Base-by-base conservation (phyloP, 2,797 vertebrate species). In the Spinus olivaceus region DNA sequence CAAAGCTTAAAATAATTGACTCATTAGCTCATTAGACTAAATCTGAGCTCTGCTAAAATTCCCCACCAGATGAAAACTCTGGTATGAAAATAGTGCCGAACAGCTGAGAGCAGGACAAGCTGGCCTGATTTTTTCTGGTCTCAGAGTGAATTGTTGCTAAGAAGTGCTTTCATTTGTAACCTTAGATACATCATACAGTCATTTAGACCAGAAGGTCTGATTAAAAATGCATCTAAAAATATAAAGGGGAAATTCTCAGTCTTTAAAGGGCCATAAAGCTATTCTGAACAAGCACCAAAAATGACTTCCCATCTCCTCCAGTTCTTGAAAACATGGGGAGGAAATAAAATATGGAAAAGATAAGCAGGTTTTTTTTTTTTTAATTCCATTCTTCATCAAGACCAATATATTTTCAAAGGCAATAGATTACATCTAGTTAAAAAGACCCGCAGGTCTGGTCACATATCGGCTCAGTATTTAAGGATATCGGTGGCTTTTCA, bases 1-100 rank as follows among this genome's bases (percentile, higher is more conserved):
- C 60, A 89, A 93, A 77, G 61, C 76, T 92, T 88, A 94, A 97
- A 97, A 91, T 96, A 96, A 94, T 88, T 77, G 81, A 89, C 91
- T 41, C 27, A 41, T 28, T 60, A 92, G 88, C 79, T 95, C 76
- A 86, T 95, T 86, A 88, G 39, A 79, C 86, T 93, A 92, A 93
- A 94, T 91, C 76, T 78, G 92, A 96, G 81, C 86, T 84, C 81
- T 46, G 61, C 79, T 88, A 92, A 92, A 95, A 92, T 89, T 65
- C 74, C 71, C n/a, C 50, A 70, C 59, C 72, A 82, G 79, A 87
- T 91, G 88, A 95, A 94, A 95, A 93, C 28, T 32, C 61, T 33
- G 21, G 8, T 91, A 94, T 90, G 85, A 96, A 95, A 97, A 96
- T 79, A 96, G 94, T 63, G 80, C 49, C 1, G 25, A 95, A 54